Evolutionary conservation across 2,113 vertebrate genomes (phyloP), one percentile per base, ranked within the genome.

Genomic region (Nesospiza acunhae): DNA sequence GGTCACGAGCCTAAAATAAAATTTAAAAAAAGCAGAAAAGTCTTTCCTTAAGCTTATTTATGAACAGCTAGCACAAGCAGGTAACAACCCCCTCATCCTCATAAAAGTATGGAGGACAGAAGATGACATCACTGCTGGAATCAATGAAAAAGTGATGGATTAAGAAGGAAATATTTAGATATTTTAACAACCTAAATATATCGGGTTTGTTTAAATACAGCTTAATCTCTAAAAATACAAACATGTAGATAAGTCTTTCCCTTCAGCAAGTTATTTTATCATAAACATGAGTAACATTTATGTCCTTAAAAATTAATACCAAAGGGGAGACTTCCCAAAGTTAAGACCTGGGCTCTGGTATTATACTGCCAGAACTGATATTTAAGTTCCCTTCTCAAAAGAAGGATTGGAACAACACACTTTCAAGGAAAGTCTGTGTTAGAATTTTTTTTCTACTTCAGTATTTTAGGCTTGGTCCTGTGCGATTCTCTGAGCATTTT

Each of bases 401-500:
- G 35, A 67, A 17, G 19, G 27, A 42, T 66, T 76, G 88, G 17
- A 22, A n/a, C 23, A 11, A 11, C 4, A 16, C 13, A 15, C 22
- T 66, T 84, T 56, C n/a, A 70, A 66, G n/a, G 53, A 46, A 88
- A 66, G 23, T 39, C 83, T 44, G 31, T 9, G 63, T 41, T 74
- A 70, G 1, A 60, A 60, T 31, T 55, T 66, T 75, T 59, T 56
- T 26, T 3, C 42, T 66, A 33, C 50, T 52, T 47, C 26, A 47
- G 33, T 68, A 42, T 63, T 86, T 92, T 86, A 93, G 50, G 10
- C 76, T 88, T 67, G 28, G 67, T 66, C 21, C 88, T 83, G 24
- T 80, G 92, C 8, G 42, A 77, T 77, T 92, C 92, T 93, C 80
- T 26, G 80, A 97, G 62, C 52, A 41, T 94, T 95, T 91, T 96